Evolutionary conservation across 2,797 vertebrate species (phyloP).

Genomic region (Falco berigora): DNA sequence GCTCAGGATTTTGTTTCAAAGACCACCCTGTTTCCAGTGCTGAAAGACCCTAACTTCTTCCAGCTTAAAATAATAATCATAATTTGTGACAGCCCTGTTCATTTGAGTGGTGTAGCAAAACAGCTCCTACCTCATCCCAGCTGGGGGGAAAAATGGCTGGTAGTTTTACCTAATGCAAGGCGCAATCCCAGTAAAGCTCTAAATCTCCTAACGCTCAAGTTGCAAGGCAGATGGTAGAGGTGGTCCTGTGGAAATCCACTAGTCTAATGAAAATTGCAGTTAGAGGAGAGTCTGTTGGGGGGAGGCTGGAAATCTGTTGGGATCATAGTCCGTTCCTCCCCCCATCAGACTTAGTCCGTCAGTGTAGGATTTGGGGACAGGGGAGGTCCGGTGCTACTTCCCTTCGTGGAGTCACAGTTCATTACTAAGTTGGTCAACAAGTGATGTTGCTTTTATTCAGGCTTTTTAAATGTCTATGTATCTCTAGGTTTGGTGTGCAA

Average conservation of each 20-base stretch:
- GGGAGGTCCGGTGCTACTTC: not conserved
- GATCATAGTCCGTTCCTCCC: not conserved
- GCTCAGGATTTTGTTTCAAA: constrained; percentile 12
- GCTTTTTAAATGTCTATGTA: not conserved
- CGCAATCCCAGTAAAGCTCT: not conserved
- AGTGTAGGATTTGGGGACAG: not conserved
- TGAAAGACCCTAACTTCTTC: not conserved
- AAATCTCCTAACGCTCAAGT: not conserved
- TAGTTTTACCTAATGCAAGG: not conserved
- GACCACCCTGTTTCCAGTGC: not conserved
- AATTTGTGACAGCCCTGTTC: not conserved
- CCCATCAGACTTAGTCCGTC: too few species aligned
- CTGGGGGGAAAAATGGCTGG: not conserved
- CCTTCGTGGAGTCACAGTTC: not conserved
- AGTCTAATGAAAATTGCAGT: not conserved
- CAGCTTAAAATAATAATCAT: not conserved
- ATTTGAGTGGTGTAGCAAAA: not conserved
- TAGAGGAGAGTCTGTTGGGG: not conserved
- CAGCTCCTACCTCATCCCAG: not conserved
- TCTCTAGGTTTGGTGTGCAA: not conserved
- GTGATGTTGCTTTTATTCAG: not conserved
- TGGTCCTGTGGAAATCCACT: too few species aligned
- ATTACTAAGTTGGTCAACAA: not conserved
- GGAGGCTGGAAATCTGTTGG: not conserved
- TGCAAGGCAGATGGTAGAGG: not conserved